Evolutionary conservation across 2,797 vertebrate genomes (phyloP), one percentile per base, ranked within the genome.

Genomic region (Ibycter americanus): DNA sequence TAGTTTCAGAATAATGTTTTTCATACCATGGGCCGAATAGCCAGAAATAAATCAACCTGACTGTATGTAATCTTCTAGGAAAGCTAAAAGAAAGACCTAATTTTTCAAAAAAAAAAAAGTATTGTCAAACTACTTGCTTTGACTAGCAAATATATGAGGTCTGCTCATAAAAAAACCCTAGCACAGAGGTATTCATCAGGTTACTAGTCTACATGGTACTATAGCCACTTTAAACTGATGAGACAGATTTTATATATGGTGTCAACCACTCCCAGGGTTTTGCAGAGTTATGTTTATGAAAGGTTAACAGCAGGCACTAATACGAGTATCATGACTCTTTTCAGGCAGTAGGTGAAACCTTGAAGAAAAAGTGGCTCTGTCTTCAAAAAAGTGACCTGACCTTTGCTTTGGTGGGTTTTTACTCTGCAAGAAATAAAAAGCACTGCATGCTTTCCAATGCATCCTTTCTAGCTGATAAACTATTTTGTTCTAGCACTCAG

Each of bases 281-380:
- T 92, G 93, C 96, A 96, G 83, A 78, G 87, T 90, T 95, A 71
- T 58, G 36, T 80, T 58, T 95, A 83, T 14, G 70, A 78, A 90
- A 95, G 77, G 66, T 80, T 97, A 91, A 91, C 93, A 91, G 93
- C 87, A 84, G 95, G 94, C 97, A 98, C 98, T 98, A 98, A 98
- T 97, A 80, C 18, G 31, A 97, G 97, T 98, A 92, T 98, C 98
- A 97, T 98, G 97, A 98, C 98, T 98, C 95, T 98, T 98, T 98
- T 98, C 98, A 98, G 98, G 98, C 98, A 98, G 98, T 98, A 98
- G 98, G 98, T 98, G 98, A 98, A 98, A 98, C 98, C 98, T 98
- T 98, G 98, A 98, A 98, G 98, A 98, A 98, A 98, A 98, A 98
- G 98, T 98, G 98, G 98, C 98, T 98, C 98, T 98, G 97, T 98